Percentiles rank a stretch among this genome's conserved stretches.
phyloP scores from a whole-genome alignment of 2,888 invertebrate genomes.

The Limnephilus lunatus region DNA sequence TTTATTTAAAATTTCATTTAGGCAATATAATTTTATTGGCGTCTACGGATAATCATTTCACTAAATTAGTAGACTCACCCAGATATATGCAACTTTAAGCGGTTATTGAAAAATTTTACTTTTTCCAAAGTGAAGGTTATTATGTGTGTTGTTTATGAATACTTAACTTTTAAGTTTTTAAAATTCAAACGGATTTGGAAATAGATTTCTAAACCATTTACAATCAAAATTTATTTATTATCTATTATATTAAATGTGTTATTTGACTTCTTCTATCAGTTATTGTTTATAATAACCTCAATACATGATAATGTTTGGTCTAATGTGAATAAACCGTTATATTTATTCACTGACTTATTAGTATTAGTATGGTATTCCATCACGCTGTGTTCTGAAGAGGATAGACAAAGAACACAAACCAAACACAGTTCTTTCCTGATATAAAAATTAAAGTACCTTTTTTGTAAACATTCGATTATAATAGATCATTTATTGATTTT shows the following conservation, averaged over 20 bases:
- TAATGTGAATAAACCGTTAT: neutral
- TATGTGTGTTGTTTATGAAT: too few species aligned
- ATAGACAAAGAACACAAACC: neutral
- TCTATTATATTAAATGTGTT: neutral
- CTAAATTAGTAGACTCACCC: neutral
- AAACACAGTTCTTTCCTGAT: neutral
- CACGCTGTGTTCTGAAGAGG: neutral
- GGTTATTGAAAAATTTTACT: neutral
- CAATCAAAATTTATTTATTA: neutral
- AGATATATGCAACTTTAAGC: neutral
- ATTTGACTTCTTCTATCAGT: too few species aligned
- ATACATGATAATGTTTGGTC: neutral
- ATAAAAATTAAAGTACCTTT: neutral
- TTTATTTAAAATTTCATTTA: neutral
- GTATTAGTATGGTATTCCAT: too few species aligned
- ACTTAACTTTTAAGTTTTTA: neutral
- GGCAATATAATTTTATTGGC: neutral
- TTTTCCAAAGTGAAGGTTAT: neutral
- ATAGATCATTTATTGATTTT: neutral
- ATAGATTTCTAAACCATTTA: neutral
- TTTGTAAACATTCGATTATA: neutral
- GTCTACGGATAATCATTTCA: neutral
- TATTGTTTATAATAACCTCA: neutral
- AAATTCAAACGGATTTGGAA: neutral
- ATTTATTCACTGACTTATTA: too few species aligned